Evolutionary conservation across 2,888 invertebrate species (phyloP).

Genomic region (Lysandra coridon): DNA sequence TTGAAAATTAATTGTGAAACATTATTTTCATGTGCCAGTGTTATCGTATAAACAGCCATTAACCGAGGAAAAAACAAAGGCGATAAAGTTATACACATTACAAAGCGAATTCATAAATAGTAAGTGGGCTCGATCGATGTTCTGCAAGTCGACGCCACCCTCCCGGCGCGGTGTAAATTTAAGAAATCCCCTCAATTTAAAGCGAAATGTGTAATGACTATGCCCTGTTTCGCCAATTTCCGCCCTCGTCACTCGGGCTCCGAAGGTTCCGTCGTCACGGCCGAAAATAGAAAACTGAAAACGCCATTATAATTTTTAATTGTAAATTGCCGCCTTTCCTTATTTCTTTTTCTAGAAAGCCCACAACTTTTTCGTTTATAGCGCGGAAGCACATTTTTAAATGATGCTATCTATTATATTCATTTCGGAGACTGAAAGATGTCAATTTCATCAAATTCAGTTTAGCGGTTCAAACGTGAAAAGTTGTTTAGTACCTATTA

Average conservation of each 20-base stretch:
- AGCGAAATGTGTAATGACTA: slow-evolving; percentile 75
- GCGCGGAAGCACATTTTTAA: no score
- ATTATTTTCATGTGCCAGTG: not conserved
- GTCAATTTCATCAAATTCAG: no score
- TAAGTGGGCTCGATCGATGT: slow-evolving; percentile 57
- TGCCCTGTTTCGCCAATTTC: slow-evolving; percentile 74
- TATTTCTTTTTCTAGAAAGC: not conserved
- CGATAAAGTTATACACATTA: slow-evolving; percentile 35
- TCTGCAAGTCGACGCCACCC: slow-evolving; percentile 46
- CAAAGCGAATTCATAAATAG: slow-evolving; percentile 43
- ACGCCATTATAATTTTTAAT: slow-evolving; percentile 49
- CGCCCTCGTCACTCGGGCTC: slow-evolving; percentile 56
- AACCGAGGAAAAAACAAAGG: slow-evolving; percentile 32
- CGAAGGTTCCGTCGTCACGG: slow-evolving; percentile 50
- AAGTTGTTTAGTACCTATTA: no score
- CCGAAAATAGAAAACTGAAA: slow-evolving; percentile 71
- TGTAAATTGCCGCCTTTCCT: not conserved
- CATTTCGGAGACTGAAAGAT: no score
- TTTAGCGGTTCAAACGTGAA: no score
- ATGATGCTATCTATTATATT: no score
- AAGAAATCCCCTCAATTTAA: slow-evolving; percentile 79
- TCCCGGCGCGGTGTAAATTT: slow-evolving; percentile 68
- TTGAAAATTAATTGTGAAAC: slow-evolving; percentile 8
- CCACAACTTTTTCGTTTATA: no score
- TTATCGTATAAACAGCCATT: slow-evolving; percentile 17